Percentiles rank a stretch among this genome's conserved stretches.
phyloP scores from a whole-genome alignment of 2,113 vertebrate genomes.

The Vicugna pacos region DNA sequence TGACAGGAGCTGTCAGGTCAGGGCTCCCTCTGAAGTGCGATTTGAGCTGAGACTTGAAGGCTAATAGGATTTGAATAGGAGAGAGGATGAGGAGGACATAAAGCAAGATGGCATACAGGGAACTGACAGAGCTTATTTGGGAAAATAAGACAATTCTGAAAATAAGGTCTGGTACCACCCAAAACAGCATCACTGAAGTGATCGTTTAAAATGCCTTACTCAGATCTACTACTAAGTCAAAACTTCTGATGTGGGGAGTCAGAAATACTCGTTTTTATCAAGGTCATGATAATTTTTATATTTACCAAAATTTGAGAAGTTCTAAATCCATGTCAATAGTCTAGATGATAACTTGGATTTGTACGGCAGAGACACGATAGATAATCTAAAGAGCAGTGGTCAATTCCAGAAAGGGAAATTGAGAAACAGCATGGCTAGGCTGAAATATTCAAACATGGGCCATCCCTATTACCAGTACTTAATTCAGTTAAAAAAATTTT shows the following conservation, averaged over 20 bases:
- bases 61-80: not conserved
- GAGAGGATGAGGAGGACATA: not conserved
- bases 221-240: not conserved
- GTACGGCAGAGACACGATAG: not conserved
- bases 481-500: conserved; percentile 2
- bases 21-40: not conserved
- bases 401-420: not conserved
- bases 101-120: not conserved
- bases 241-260: not conserved
- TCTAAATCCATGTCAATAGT: not conserved
- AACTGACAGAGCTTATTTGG: not conserved
- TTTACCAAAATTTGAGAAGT: not conserved
- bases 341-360: not conserved
- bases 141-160: not conserved
- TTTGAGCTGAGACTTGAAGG: not conserved
- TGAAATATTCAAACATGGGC: not conserved
- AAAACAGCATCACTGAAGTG: not conserved
- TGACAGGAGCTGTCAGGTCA: not conserved
- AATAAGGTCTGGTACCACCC: not conserved
- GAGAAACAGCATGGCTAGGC: not conserved
- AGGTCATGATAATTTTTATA: not conserved
- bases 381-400: not conserved
- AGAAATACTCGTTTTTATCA: not conserved
- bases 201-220: not conserved
- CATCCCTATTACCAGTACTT: not conserved